Evolutionary conservation across 2,888 invertebrate genomes (phyloP), one percentile per base, ranked within the genome.

Genomic region (Melinopterus prodromus): DNA sequence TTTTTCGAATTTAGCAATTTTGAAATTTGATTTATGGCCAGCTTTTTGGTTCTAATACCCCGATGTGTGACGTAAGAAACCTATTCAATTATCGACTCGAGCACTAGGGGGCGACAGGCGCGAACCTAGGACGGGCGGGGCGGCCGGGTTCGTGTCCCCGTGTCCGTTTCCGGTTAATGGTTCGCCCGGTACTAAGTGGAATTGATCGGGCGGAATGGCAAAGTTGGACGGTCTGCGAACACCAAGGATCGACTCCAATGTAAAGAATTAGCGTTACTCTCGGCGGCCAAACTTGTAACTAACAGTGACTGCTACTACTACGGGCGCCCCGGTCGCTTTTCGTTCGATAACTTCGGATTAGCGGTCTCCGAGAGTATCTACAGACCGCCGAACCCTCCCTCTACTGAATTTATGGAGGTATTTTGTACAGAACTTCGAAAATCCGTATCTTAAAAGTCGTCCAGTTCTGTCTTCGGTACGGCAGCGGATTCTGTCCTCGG

Each of bases 141-240:
- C 26, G 26, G 3, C 26, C 26, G 26, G 26, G 26, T 26, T 26
- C 26, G 26, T 26, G 26, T 26, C 26, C 26, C 26, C 26, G 26
- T 26, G 26, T 26, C 53, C 53, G 12, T 53, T 53, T 53, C 53
- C 53, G 53, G 53, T 53, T 53, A 12, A 7, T 53, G 53, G 53
- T 53, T 26, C 5, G 1, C 53, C 9, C 2, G 9, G 9, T 53
- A 53, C 53, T 53, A 53, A 53, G 9, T 53, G 53, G 53, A 53
- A 53, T 53, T 53, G 53, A 53, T 53, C 53, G 53, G 53, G 53
- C 53, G 53, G 53, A 53, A 53, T 53, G 53, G 53, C 53, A 53
- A 53, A 53, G 53, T 53, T 53, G 53, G 53, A 53, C 53, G 53
- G 53, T 12, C 53, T 53, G 53, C 53, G 53, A 53, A 53, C 53